Percentiles rank a stretch among this genome's conserved stretches.
These are phyloP conservation scores for Sebastes nivosus DNA, from an alignment of 2,797 vertebrate species.

Conservation along the genomic window DNA sequence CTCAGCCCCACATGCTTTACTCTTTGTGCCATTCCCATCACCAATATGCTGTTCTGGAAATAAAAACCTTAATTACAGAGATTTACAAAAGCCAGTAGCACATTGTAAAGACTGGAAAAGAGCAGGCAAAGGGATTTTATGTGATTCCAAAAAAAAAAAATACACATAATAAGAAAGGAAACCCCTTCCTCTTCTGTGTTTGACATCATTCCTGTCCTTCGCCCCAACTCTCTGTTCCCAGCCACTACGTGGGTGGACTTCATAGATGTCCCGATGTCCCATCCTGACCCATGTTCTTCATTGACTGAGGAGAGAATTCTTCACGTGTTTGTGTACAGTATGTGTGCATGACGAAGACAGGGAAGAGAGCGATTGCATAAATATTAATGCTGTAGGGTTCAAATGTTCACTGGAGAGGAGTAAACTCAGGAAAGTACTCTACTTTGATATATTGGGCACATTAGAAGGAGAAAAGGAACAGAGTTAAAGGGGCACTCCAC, in stretches of 20 bases:
- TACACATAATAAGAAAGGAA: background rate
- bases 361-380: background rate
- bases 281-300: background rate
- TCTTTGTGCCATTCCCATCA: constrained; percentile 10
- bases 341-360: background rate
- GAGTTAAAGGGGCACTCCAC: background rate
- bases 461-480: background rate
- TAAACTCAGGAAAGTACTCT: background rate
- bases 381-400: background rate
- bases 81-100: background rate
- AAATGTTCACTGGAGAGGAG: background rate
- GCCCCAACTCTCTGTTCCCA: background rate
- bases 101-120: background rate
- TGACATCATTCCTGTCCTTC: background rate
- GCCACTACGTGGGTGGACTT: background rate
- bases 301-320: background rate
- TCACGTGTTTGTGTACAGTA: background rate
- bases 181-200: background rate
- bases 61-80: constrained; percentile 20
- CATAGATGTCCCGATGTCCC: background rate
- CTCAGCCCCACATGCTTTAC: background rate
- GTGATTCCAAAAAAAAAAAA: constrained; percentile 1
- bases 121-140: background rate
- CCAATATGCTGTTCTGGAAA: constrained; percentile 19
- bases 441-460: background rate